A percentile compares a stretch with the other conserved stretches of the same genome.
Evolutionary conservation across 64 coral and sea anemone genomes (phyloP).

Genomic region (Montipora efflorescens): DNA sequence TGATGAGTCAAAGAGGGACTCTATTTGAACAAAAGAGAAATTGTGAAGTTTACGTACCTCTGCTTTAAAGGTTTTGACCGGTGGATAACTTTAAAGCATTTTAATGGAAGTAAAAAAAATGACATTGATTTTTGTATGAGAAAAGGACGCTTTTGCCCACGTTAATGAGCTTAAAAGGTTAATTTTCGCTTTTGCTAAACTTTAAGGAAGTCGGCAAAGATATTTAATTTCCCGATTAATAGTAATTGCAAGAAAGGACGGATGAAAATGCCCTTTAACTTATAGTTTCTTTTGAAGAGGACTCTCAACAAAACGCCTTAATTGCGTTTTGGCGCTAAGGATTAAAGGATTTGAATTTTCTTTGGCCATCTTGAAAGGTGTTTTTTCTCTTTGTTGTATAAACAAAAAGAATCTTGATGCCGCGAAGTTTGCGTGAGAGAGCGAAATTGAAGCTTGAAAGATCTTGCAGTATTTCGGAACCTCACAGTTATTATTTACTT

Average conservation of each 20-base stretch:
- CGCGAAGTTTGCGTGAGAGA: not conserved
- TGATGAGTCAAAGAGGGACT: not conserved
- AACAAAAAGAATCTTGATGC: not conserved
- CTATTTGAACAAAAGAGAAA: not conserved
- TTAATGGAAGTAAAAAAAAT: not conserved
- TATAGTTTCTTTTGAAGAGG: not conserved
- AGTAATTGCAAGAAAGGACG: not conserved
- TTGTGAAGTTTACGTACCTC: not conserved
- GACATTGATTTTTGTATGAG: not conserved
- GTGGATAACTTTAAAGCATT: not conserved
- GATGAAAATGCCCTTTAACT: not conserved
- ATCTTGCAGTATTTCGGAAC: not conserved
- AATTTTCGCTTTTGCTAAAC: not conserved
- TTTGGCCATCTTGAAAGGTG: not conserved
- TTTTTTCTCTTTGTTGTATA: not conserved
- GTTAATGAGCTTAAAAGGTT: not conserved
- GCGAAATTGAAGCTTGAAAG: not conserved
- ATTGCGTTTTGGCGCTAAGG: not conserved
- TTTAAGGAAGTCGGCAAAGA: constrained; percentile 21
- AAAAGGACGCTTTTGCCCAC: not conserved
- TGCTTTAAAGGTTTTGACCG: not conserved
- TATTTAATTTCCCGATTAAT: not conserved
- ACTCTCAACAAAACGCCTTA: not conserved
- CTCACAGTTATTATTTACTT: constrained; percentile 31
- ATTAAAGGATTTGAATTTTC: not conserved